Evolutionary conservation across 2,797 vertebrate species (phyloP).

Genomic region (Alectoris magna): DNA sequence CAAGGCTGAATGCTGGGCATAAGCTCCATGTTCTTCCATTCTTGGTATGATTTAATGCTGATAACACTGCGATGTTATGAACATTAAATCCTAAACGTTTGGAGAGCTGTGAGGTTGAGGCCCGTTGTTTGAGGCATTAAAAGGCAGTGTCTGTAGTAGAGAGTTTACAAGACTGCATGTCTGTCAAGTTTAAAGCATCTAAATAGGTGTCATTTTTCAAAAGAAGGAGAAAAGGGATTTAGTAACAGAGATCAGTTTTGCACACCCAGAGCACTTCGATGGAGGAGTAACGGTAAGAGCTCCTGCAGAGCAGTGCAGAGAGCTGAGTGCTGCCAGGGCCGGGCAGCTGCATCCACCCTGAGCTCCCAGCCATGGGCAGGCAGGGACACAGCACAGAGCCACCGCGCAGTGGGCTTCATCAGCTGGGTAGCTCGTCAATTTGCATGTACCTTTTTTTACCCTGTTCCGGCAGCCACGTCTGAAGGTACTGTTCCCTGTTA

Average conservation of each 20-base stretch:
- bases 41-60: background rate
- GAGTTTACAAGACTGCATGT: background rate
- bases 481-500: background rate
- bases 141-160: background rate
- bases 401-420: background rate
- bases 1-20: background rate
- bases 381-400: background rate
- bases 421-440: background rate
- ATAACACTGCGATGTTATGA: too few species aligned
- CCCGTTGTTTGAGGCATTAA: background rate
- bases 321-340: background rate
- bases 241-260: background rate
- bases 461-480: background rate
- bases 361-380: background rate
- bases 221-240: background rate
- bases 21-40: background rate
- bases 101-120: background rate
- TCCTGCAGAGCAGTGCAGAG: background rate
- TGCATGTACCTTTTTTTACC: background rate
- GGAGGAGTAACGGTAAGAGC: background rate
- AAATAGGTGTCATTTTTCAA: background rate
- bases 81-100: background rate
- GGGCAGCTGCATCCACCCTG: background rate
- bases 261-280: background rate
- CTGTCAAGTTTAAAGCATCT: background rate